Evolutionary conservation across 1,140 invertebrate species (phyloP).

Genomic region (Bombus impatiens): DNA sequence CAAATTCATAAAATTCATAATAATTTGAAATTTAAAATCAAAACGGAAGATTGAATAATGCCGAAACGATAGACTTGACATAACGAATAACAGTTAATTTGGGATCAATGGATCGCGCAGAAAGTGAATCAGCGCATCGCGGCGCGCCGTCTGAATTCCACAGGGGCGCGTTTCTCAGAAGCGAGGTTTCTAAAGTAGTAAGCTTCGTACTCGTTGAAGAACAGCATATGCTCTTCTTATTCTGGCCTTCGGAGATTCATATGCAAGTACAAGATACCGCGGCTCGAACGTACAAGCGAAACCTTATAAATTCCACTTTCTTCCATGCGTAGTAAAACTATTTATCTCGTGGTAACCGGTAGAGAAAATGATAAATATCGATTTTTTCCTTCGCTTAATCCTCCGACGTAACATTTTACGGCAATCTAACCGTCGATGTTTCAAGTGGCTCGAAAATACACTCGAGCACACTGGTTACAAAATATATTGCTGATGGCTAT

Average conservation of each 20-base stretch:
- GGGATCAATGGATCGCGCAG: slow-evolving; percentile 16
- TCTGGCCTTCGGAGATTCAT: neutral
- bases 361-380: neutral
- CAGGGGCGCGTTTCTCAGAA: slow-evolving; percentile 23
- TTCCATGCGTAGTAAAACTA: neutral
- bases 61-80: neutral
- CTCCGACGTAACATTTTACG: neutral
- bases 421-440: neutral
- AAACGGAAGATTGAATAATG: neutral
- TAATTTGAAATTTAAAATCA: neutral
- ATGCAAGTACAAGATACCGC: neutral
- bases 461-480: neutral
- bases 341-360: neutral
- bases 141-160: slow-evolving; percentile 19
- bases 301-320: neutral
- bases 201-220: neutral
- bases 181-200: slow-evolving; percentile 16
- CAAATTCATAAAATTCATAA: neutral
- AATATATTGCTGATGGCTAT: neutral
- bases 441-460: neutral
- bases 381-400: neutral
- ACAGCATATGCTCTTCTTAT: slow-evolving; percentile 7
- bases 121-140: slow-evolving; percentile 1
- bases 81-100: neutral
- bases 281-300: neutral